Conservation (phyloP, 1,140 invertebrate genomes). For the Microplitis demolitor region DNA sequence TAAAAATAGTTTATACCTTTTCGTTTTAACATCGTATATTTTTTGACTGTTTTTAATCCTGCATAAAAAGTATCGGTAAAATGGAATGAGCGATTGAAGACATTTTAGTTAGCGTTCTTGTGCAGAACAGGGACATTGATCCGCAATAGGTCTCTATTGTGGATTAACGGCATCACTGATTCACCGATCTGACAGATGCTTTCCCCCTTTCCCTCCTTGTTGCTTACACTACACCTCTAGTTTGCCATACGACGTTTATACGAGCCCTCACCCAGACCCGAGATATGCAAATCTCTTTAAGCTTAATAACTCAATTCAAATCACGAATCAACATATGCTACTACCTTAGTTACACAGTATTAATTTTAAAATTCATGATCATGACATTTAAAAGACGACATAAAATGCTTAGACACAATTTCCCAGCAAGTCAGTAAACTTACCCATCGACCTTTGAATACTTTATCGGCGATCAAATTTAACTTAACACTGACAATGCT, state of each 20-base stretch:
- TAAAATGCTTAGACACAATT: too few relatives aligned
- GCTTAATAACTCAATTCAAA: slow-evolving; percentile 4
- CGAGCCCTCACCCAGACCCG: not conserved
- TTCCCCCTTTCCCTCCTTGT: too few relatives aligned
- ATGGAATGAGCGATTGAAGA: too few relatives aligned
- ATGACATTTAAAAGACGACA: not conserved
- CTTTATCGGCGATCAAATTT: too few relatives aligned
- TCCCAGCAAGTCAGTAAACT: too few relatives aligned
- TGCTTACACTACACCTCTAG: not conserved
- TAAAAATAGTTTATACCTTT: too few relatives aligned
- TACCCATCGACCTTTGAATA: too few relatives aligned
- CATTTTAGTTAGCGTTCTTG: not conserved
- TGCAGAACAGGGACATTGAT: not conserved
- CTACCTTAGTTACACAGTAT: not conserved
- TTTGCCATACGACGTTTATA: slow-evolving; percentile 8
- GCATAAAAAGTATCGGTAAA: too few relatives aligned
- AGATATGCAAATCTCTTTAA: slow-evolving; percentile 24
- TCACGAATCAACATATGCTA: not conserved
- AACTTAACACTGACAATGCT: too few relatives aligned
- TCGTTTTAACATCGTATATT: too few relatives aligned
- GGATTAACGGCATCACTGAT: slow-evolving; percentile 21
- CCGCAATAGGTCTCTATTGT: not conserved
- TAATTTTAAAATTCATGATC: slow-evolving; percentile 13
- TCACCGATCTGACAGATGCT: slow-evolving; percentile 13
- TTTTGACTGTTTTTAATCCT: too few relatives aligned